phyloP scores from a whole-genome alignment of 2,113 vertebrate genomes.

The Tiliqua scincoides region DNA sequence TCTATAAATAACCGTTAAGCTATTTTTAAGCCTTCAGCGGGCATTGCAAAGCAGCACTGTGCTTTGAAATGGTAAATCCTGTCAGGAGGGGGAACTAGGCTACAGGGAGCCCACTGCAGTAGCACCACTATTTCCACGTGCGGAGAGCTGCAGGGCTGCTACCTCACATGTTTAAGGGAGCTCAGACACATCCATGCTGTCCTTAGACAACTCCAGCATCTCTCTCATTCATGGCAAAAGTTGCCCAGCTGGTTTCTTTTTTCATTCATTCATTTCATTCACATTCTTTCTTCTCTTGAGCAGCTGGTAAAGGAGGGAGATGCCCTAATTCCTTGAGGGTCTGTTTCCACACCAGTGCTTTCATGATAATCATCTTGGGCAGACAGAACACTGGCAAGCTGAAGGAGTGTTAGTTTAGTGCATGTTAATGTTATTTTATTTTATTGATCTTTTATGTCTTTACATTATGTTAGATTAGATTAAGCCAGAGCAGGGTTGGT shows the following conservation, averaged over 20 bases:
- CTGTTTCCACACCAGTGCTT: neutral
- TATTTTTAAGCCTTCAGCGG: slow-evolving; percentile 33
- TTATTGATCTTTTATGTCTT: no score
- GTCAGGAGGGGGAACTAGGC: slow-evolving; percentile 33
- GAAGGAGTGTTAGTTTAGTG: no score
- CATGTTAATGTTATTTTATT: no score
- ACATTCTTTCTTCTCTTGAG: neutral
- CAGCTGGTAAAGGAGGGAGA: neutral
- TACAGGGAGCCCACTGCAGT: neutral
- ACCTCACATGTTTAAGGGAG: neutral
- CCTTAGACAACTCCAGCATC: neutral
- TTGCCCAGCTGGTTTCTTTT: neutral
- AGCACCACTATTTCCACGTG: neutral
- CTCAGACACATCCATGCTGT: neutral
- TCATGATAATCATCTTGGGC: neutral
- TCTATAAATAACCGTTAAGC: slow-evolving; percentile 19
- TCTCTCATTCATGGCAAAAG: slow-evolving; percentile 1
- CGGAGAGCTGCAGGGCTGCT: neutral
- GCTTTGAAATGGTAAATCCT: slow-evolving; percentile 65
- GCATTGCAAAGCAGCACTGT: slow-evolving; percentile 44
- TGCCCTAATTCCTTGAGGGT: neutral
- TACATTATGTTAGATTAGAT: no score
- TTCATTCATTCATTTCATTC: neutral
- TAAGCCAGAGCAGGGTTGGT: no score
- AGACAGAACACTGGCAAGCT: neutral